Evolutionary conservation across 1,140 invertebrate genomes (phyloP).

Genomic region (Cephus cinctus): DNA sequence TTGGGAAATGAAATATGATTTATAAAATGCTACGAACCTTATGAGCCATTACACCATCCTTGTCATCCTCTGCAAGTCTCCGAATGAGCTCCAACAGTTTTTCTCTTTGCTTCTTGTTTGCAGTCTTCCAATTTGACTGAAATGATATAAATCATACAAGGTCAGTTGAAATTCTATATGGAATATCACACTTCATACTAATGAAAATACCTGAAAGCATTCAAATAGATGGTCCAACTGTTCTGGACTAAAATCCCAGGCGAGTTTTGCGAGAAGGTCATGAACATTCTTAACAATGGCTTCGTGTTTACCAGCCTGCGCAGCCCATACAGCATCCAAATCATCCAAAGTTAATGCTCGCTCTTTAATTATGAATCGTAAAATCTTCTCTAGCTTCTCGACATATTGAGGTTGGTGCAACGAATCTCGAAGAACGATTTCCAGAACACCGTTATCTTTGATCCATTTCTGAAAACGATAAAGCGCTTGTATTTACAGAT

Average conservation of each 20-base stretch:
- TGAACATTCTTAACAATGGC: conserved; percentile 97
- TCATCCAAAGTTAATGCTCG: conserved; percentile 87
- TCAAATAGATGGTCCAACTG: conserved; percentile 97
- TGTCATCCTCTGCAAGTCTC: conserved; percentile 94
- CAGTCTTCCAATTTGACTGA: conserved; percentile 92
- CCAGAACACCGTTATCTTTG: conserved; percentile 92
- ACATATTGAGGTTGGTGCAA: conserved; percentile 98
- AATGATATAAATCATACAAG: conserved; percentile 26
- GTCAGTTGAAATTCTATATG: background rate
- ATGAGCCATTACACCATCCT: conserved; percentile 97
- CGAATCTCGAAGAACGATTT: conserved; percentile 93
- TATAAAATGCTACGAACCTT: conserved; percentile 64
- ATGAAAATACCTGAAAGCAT: conserved; percentile 81
- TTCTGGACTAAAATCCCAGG: conserved; percentile 97
- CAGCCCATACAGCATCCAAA: conserved; percentile 93
- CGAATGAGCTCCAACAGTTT: conserved; percentile 93
- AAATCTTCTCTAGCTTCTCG: conserved; percentile 96
- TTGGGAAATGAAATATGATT: too few species aligned
- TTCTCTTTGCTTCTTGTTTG: conserved; percentile 94
- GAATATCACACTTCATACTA: too few species aligned
- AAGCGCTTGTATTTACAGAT: conserved; percentile 1
- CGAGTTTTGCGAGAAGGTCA: conserved; percentile 92
- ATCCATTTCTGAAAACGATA: conserved; percentile 82
- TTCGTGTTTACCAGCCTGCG: conserved; percentile 93
- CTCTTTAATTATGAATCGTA: conserved; percentile 95